These are phyloP conservation scores for Helogale parvula DNA, from an alignment of 2,113 vertebrate species.

Conservation along the genomic window DNA sequence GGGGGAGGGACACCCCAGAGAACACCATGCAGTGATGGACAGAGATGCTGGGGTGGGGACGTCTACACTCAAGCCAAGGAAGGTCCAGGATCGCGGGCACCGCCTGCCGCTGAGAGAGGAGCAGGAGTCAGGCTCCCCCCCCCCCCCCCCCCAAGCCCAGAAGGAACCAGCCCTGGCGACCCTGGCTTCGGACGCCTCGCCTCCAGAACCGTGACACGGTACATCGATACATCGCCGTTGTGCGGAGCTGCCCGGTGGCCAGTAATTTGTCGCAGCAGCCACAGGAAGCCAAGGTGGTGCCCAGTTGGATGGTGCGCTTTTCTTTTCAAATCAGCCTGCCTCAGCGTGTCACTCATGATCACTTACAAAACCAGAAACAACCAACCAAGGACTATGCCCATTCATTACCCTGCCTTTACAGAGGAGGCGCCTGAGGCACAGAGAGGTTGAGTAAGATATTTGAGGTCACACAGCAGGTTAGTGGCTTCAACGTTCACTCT, in stretches of 20 bases:
- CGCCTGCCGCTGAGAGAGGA: not conserved
- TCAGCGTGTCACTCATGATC: not conserved
- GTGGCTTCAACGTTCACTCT: too few species aligned
- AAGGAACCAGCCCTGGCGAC: not conserved
- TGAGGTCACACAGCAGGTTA: too few species aligned
- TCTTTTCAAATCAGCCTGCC: not conserved
- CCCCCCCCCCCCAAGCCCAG: not conserved
- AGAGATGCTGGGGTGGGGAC: not conserved
- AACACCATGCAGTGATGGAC: not conserved
- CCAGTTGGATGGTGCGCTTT: not conserved
- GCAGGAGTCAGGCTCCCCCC: not conserved
- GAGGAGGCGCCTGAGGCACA: too few species aligned
- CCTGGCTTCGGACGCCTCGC: not conserved
- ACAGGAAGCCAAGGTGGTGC: not conserved
- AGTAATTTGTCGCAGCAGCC: not conserved
- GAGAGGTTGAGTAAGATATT: too few species aligned
- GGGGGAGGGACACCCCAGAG: not conserved
- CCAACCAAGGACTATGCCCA: not conserved
- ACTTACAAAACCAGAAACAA: not conserved
- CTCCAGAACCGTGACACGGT: not conserved
- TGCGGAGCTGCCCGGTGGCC: not conserved
- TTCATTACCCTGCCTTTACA: not conserved
- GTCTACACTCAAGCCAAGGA: not conserved
- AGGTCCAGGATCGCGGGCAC: rapidly evolving
- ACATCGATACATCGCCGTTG: not conserved